Percentiles rank a stretch among this genome's conserved stretches.
phyloP scores from a whole-genome alignment of 2,888 invertebrate genomes.

The Leptarthrus brevirostris region DNA sequence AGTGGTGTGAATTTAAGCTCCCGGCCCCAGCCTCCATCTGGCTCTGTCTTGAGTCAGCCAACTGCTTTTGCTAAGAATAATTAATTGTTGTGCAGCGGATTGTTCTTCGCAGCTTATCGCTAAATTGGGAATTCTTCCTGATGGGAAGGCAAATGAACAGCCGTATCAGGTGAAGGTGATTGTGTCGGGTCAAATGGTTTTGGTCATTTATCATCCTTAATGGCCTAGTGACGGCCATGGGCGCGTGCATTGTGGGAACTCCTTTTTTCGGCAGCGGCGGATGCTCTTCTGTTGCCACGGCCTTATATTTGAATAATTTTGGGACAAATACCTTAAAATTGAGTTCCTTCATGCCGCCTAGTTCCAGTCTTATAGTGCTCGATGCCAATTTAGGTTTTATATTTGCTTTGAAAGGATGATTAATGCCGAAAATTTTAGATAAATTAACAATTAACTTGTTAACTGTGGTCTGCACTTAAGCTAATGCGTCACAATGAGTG shows the following conservation, averaged over 20 bases:
- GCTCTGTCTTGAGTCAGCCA: not conserved
- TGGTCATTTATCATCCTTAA: constrained; percentile 37
- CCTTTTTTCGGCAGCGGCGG: constrained; percentile 10
- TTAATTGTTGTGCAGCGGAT: constrained; percentile 43
- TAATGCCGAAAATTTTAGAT: constrained; percentile 40
- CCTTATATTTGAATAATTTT: constrained; percentile 31
- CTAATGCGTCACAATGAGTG: constrained; percentile 30
- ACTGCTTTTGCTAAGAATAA: constrained; percentile 28
- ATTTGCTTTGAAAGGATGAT: constrained; percentile 27
- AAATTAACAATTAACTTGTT: constrained; percentile 41
- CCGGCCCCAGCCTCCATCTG: not conserved
- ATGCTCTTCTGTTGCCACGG: not conserved
- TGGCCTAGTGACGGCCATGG: constrained; percentile 23
- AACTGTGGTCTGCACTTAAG: constrained; percentile 25
- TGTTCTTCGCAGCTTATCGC: constrained; percentile 37
- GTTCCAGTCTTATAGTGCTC: not conserved
- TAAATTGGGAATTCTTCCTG: constrained; percentile 20
- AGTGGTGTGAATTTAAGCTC: constrained; percentile 16
- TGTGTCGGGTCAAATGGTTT: constrained; percentile 40
- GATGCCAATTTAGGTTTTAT: not conserved
- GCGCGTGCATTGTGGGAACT: constrained; percentile 28
- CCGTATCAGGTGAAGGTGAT: constrained; percentile 32
- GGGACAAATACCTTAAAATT: constrained; percentile 8
- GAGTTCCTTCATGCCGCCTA: not conserved
- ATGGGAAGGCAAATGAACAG: constrained; percentile 13